phyloP scores from a whole-genome alignment of 2,888 invertebrate species.

The Nomada lathburiana region DNA sequence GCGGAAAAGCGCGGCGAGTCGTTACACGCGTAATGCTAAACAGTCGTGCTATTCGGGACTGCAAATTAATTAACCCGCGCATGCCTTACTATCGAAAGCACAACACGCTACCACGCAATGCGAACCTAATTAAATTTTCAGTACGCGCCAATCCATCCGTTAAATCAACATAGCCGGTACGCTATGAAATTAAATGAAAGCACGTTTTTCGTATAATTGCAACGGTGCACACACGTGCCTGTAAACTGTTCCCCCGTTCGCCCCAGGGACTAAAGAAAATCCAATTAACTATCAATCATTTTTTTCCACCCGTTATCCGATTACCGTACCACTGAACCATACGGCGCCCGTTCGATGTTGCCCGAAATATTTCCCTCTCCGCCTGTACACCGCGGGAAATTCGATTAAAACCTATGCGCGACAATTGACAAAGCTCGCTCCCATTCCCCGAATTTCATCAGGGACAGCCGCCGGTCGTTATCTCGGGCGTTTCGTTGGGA shows the following conservation, averaged over 20 bases:
- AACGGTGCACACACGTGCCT: background rate
- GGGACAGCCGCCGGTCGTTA: constrained; percentile 1
- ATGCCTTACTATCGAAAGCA: constrained; percentile 54
- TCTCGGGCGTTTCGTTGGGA: constrained; percentile 37
- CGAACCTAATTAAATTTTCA: constrained; percentile 62
- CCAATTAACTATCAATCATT: no score
- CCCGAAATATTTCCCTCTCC: background rate
- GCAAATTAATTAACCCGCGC: constrained; percentile 58
- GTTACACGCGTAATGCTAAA: constrained; percentile 55
- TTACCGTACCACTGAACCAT: no score
- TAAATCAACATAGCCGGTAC: constrained; percentile 55
- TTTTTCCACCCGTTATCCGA: no score
- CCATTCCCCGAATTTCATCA: background rate
- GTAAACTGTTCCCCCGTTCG: constrained; percentile 20
- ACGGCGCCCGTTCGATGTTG: no score
- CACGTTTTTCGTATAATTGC: constrained; percentile 58
- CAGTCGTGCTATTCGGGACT: constrained; percentile 29
- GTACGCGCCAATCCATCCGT: constrained; percentile 41
- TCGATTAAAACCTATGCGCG: background rate
- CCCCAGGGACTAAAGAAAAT: background rate
- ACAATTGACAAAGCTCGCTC: background rate
- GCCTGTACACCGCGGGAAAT: background rate
- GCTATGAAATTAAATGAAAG: constrained; percentile 56
- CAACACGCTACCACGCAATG: constrained; percentile 50
- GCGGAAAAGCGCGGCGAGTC: constrained; percentile 24